phyloP scores from a whole-genome alignment of 1,140 invertebrate genomes.

The Lethrus apterus region DNA sequence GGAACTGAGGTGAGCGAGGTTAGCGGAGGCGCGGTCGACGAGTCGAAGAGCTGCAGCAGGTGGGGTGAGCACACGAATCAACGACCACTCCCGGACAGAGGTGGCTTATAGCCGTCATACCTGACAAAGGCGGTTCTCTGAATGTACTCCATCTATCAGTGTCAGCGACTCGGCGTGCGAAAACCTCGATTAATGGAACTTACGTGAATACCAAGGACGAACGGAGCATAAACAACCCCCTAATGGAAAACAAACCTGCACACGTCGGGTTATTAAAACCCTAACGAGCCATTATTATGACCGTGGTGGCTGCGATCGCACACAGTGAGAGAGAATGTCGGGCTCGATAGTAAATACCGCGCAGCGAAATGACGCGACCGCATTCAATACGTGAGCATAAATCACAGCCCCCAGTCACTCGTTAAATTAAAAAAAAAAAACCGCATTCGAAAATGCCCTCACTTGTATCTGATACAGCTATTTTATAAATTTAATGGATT shows the following conservation, averaged over 20 bases:
- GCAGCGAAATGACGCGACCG: constrained; percentile 19
- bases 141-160: constrained; percentile 30
- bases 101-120: constrained; percentile 16
- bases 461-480: constrained; percentile 32
- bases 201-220: constrained; percentile 32
- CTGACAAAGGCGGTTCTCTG: constrained; percentile 20
- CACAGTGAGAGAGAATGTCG: constrained; percentile 15
- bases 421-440: constrained; percentile 30
- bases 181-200: constrained; percentile 33
- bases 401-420: constrained; percentile 23
- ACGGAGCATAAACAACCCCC: constrained; percentile 26
- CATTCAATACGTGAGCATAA: constrained; percentile 25
- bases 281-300: constrained; percentile 24
- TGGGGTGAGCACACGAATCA: background rate
- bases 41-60: background rate
- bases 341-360: constrained; percentile 21
- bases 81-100: background rate
- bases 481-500: constrained; percentile 31
- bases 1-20: no score
- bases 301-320: constrained; percentile 21
- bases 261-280: constrained; percentile 28
- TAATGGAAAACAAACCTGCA: constrained; percentile 31
- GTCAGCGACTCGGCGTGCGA: constrained; percentile 24
- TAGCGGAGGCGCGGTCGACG: background rate
- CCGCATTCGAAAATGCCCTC: constrained; percentile 25